Evolutionary conservation across 2,888 invertebrate genomes (phyloP).

Genomic region (Unio delphinus): DNA sequence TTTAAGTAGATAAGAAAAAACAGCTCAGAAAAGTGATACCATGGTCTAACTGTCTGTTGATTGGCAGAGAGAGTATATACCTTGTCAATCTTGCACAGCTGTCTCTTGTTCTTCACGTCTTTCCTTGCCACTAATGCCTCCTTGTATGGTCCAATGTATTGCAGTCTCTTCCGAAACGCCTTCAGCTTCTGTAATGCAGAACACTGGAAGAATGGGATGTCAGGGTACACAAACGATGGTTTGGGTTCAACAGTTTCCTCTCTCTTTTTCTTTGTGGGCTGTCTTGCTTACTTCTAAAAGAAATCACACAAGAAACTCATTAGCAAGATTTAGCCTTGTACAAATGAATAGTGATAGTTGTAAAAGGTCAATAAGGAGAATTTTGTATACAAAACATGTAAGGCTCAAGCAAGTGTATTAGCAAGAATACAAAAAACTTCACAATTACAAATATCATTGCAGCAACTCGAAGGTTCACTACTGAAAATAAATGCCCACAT

Average conservation of each 20-base stretch:
- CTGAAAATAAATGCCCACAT: too few species aligned
- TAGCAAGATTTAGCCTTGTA: too few species aligned
- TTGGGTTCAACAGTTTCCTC: conserved; percentile 2
- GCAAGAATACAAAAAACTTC: not conserved
- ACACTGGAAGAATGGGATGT: conserved; percentile 65
- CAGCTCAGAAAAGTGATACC: too few species aligned
- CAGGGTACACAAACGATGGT: conserved; percentile 45
- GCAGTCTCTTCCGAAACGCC: conserved; percentile 75
- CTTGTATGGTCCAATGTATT: conserved; percentile 82
- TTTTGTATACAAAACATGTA: not conserved
- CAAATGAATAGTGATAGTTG: too few species aligned
- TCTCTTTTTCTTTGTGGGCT: conserved; percentile 2
- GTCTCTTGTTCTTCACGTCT: conserved; percentile 80
- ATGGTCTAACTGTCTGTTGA: not conserved
- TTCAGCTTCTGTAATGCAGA: conserved; percentile 50
- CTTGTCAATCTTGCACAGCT: conserved; percentile 72
- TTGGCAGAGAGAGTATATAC: conserved; percentile 23
- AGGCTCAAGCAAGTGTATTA: not conserved
- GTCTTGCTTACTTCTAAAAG: conserved; percentile 9
- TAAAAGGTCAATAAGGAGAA: too few species aligned
- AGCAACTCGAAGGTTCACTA: not conserved
- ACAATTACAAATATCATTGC: not conserved
- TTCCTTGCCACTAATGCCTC: conserved; percentile 85
- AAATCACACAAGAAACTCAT: too few species aligned
- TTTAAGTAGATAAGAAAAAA: too few species aligned